Percentiles rank a stretch among this genome's conserved stretches.
Conservation (phyloP, 2,797 vertebrate species). For the Menidia menidia region DNA sequence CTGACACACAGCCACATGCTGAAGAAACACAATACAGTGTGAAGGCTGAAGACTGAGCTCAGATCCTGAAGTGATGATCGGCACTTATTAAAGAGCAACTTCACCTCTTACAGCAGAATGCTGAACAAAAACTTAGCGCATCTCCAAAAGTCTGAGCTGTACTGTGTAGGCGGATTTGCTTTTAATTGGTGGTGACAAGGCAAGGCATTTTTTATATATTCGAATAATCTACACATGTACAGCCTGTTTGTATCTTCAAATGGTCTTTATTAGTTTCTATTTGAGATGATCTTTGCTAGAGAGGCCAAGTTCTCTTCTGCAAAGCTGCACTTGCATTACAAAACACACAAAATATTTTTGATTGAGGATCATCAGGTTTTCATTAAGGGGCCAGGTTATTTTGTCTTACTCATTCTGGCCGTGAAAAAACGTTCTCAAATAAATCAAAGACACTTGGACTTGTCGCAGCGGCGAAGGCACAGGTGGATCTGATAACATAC, state of each 20-base stretch:
- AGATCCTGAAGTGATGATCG: conserved; percentile 19
- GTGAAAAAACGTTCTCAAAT: neutral
- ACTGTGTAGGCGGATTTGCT: neutral
- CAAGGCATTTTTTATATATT: conserved; percentile 18
- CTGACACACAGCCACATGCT: conserved; percentile 63
- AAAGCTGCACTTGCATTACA: neutral
- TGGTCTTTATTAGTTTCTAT: conserved; percentile 16
- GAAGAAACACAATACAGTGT: conserved; percentile 72
- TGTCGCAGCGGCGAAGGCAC: conserved; percentile 19
- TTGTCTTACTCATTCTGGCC: neutral
- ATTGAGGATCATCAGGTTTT: conserved; percentile 1
- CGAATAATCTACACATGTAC: conserved; percentile 1
- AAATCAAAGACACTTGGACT: neutral
- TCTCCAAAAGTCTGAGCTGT: neutral
- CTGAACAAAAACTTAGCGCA: neutral
- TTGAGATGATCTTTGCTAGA: conserved; percentile 1
- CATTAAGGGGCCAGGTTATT: neutral
- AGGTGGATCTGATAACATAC: conserved; percentile 55
- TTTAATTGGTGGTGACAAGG: conserved; percentile 1
- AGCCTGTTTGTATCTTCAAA: conserved; percentile 25
- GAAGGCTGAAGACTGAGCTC: conserved; percentile 43
- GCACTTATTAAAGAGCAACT: neutral
- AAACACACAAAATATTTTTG: neutral
- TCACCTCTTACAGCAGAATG: conserved; percentile 2
- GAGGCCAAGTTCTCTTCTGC: neutral